Evolutionary conservation across 1,140 invertebrate species (phyloP), one percentile per base, ranked within the genome.

Genomic region (Conus ventricosus): DNA sequence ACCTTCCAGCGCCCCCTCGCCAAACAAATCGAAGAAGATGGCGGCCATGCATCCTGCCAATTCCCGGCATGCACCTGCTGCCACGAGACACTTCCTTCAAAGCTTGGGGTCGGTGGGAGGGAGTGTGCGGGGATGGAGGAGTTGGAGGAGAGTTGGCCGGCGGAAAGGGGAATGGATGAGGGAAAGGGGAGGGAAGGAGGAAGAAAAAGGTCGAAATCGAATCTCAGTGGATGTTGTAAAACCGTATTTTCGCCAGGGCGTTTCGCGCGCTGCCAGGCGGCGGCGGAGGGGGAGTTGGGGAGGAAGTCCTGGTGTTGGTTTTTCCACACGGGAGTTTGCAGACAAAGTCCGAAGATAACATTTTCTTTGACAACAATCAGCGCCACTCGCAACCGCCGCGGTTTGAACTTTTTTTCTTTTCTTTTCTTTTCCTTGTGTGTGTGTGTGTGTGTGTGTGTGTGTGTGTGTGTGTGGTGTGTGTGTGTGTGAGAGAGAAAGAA

Each of bases 1-100:
- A 81, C 76, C 23, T 11, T 23, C 10, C 39, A 81, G 20, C 51
- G 5, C 51, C 51, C 80, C 80, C 51, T 81, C 80, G 80, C 80
- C 51, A 81, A 81, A 81, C 80, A 81, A 81, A 81, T 81, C 80
- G 80, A 81, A 81, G 80, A 81, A 54, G 51, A 53, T 81, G 80
- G 80, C 80, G 80, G 39, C 80, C 17, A 55, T 23, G 39, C 20
- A 81, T 81, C 80, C 80, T 23, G 80, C 80, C 39, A 81, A 81
- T 81, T 81, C 80, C 80, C 39, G 39, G 17, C 39, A 81, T 54
- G 80, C 80, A 81, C 80, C 80, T 81, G 80, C 80, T 54, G 27
- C 80, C 80, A 54, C 51, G 27, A 53, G 20, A 7, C 39, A 71
- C 67, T 71, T 71, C 67, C 67, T 13, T 71, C 67, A 13, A 39